phyloP scores from a whole-genome alignment of 2,797 vertebrate species.

The Crax fasciolata region DNA sequence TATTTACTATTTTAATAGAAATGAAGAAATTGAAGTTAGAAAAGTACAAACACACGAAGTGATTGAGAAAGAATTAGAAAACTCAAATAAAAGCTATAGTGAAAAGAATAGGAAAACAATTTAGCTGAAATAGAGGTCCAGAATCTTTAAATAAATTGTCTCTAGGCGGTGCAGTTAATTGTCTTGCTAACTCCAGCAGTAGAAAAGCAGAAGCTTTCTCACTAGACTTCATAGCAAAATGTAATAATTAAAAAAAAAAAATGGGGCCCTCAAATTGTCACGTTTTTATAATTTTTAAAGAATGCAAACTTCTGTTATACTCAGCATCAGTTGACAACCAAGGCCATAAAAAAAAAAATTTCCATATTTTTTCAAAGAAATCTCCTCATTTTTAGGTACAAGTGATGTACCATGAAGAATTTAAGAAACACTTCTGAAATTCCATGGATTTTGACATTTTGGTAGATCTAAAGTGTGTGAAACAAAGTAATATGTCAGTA shows the following conservation, averaged over 20 bases:
- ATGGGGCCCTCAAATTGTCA: background rate
- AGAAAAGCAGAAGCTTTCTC: background rate
- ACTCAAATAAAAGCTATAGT: background rate
- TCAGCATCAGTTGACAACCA: background rate
- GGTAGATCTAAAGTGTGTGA: background rate
- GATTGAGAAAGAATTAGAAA: background rate
- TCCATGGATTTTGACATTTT: background rate
- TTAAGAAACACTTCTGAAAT: background rate
- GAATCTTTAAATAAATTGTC: background rate
- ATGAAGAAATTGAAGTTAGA: background rate
- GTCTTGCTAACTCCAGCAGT: background rate
- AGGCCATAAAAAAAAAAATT: background rate
- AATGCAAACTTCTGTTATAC: background rate
- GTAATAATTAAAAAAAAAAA: background rate
- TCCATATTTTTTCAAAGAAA: background rate
- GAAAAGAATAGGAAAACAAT: conserved; percentile 7
- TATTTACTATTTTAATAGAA: background rate
- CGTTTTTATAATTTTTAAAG: background rate
- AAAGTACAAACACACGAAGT: background rate
- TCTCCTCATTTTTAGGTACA: background rate
- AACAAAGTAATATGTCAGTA: background rate
- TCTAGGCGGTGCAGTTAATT: background rate
- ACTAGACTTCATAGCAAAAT: background rate
- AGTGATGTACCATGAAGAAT: background rate
- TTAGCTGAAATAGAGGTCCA: background rate